phyloP scores from a whole-genome alignment of 2,888 invertebrate genomes.

The Taphrorychus bicolor region DNA sequence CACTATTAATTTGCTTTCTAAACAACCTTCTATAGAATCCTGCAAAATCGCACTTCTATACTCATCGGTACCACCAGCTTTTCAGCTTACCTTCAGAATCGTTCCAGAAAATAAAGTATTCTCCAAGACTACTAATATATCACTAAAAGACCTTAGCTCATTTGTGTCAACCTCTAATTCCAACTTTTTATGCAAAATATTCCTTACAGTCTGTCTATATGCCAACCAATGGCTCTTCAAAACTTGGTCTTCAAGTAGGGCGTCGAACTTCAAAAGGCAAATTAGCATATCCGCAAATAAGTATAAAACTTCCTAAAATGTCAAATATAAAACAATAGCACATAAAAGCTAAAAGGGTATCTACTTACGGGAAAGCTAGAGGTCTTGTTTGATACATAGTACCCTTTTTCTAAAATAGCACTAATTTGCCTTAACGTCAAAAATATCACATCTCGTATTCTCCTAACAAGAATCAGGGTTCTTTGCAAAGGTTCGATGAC shows the following conservation, averaged over 20 bases:
- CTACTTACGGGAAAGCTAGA: slow-evolving; percentile 55
- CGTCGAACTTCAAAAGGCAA: slow-evolving; percentile 73
- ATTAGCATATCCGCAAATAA: slow-evolving; percentile 72
- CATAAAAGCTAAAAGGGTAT: background rate
- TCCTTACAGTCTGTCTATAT: slow-evolving; percentile 77
- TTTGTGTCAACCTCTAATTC: slow-evolving; percentile 67
- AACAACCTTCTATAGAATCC: slow-evolving; percentile 54
- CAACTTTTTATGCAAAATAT: slow-evolving; percentile 69
- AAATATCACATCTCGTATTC: slow-evolving; percentile 74
- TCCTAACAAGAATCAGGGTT: slow-evolving; percentile 71
- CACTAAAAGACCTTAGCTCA: slow-evolving; percentile 72
- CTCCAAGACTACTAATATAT: slow-evolving; percentile 74
- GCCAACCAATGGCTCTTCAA: slow-evolving; percentile 76
- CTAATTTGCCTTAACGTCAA: slow-evolving; percentile 79
- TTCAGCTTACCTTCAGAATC: slow-evolving; percentile 68
- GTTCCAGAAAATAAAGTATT: slow-evolving; percentile 71
- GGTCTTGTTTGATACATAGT: slow-evolving; percentile 50
- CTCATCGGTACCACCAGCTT: background rate
- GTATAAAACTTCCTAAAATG: slow-evolving; percentile 61
- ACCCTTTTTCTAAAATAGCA: slow-evolving; percentile 68
- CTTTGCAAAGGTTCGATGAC: slow-evolving; percentile 69
- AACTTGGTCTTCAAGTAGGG: slow-evolving; percentile 65
- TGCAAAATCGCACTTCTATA: slow-evolving; percentile 41
- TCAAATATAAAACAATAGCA: too few species aligned
- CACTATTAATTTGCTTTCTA: slow-evolving; percentile 51